phyloP scores from a whole-genome alignment of 2,113 vertebrate species.

The Pampusana beccarii region DNA sequence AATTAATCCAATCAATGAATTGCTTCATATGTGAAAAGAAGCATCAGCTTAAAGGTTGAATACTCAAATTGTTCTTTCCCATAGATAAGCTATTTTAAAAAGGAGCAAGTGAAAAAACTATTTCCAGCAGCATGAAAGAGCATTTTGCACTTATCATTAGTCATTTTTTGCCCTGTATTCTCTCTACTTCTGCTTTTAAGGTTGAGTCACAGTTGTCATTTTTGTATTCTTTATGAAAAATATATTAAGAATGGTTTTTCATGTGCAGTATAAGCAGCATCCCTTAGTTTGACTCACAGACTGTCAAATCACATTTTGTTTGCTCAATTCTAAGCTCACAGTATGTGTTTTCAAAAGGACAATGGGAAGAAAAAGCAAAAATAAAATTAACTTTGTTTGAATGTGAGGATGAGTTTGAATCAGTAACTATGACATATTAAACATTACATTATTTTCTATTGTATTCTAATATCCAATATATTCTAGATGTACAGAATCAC shows the following conservation, averaged over 20 bases:
- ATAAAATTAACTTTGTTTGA: background rate
- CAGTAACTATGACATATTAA: background rate
- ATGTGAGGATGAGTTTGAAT: background rate
- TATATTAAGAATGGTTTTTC: background rate
- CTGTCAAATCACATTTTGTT: background rate
- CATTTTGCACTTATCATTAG: background rate
- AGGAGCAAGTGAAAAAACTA: background rate
- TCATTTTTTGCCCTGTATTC: background rate
- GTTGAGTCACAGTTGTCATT: background rate
- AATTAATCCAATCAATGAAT: background rate
- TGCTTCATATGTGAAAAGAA: background rate
- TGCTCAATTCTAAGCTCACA: background rate
- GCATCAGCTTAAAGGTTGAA: background rate
- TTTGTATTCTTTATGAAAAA: background rate
- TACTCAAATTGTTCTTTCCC: background rate
- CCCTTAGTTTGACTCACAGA: background rate
- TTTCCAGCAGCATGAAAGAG: background rate
- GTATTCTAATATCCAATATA: background rate
- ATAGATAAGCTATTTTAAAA: background rate
- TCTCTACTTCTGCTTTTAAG: background rate
- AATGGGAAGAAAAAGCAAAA: background rate
- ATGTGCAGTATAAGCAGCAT: background rate
- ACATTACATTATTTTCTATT: background rate
- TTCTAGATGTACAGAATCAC: background rate
- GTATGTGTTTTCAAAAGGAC: background rate